These are phyloP conservation scores for Hyles vespertilio DNA, from an alignment of 1,140 invertebrate species.

Conservation along the genomic window DNA sequence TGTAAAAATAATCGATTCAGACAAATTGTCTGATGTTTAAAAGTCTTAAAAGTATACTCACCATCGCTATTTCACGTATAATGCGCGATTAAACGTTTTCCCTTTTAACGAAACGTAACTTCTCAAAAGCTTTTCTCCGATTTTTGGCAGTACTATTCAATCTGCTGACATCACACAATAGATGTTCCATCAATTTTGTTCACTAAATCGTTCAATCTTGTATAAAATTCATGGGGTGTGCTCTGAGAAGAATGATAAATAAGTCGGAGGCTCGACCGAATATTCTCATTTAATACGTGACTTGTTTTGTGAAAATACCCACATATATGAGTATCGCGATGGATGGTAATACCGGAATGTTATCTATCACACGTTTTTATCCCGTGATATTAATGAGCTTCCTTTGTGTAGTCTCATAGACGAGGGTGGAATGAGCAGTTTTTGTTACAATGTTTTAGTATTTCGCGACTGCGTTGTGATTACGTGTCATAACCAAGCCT, in stretches of 20 bases:
- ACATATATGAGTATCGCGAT: conserved; percentile 59
- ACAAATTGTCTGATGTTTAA: too few relatives aligned
- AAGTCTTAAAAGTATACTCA: conserved; percentile 4
- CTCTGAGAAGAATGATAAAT: conserved; percentile 72
- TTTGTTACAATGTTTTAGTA: too few relatives aligned
- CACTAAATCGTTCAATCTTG: conserved; percentile 73
- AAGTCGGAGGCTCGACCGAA: conserved; percentile 68
- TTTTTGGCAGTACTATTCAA: conserved; percentile 46
- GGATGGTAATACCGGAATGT: conserved; percentile 36
- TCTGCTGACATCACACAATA: conserved; percentile 60
- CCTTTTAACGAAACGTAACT: too few relatives aligned
- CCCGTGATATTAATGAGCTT: conserved; percentile 21
- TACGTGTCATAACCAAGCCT: too few relatives aligned
- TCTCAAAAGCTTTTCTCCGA: conserved; percentile 10
- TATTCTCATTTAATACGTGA: conserved; percentile 76
- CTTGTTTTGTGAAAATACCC: conserved; percentile 63
- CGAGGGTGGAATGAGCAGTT: too few relatives aligned
- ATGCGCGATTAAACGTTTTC: too few relatives aligned
- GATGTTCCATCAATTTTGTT: conserved; percentile 70
- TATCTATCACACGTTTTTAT: conserved; percentile 43
- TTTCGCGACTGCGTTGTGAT: too few relatives aligned
- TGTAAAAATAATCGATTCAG: too few relatives aligned
- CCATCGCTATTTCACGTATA: conserved; percentile 5
- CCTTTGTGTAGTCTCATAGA: conserved; percentile 12
- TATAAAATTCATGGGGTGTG: conserved; percentile 75